phyloP scores from a whole-genome alignment of 2,113 vertebrate genomes.

The Myiopsitta monachus region DNA sequence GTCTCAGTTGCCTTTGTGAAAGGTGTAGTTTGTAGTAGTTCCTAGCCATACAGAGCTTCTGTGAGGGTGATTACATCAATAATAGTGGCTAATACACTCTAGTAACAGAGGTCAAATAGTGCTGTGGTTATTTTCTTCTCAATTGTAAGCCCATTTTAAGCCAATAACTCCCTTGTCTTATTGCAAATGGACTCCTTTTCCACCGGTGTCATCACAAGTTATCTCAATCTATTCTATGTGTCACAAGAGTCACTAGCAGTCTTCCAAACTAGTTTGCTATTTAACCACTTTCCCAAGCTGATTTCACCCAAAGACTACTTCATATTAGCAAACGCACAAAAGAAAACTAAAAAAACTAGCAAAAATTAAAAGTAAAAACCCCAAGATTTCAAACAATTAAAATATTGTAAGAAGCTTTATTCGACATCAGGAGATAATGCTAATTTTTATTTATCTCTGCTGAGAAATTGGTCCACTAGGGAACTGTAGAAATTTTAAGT shows the following conservation, averaged over 20 bases:
- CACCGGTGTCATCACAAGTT: not conserved
- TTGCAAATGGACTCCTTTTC: not conserved
- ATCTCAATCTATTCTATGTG: not conserved
- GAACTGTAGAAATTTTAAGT: not conserved
- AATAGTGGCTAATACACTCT: not conserved
- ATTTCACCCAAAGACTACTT: not conserved
- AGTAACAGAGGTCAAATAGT: not conserved
- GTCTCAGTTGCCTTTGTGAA: not conserved
- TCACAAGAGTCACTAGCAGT: not conserved
- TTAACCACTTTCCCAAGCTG: not conserved
- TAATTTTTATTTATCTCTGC: not conserved
- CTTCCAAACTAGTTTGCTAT: not conserved
- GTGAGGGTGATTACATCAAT: not conserved
- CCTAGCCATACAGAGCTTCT: not conserved
- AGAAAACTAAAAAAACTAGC: not conserved
- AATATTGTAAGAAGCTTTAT: not conserved
- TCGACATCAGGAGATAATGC: not conserved
- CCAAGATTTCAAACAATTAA: not conserved
- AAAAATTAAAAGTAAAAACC: accelerated
- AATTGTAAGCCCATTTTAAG: not conserved
- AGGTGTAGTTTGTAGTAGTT: not conserved
- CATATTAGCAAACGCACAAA: not conserved
- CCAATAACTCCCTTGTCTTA: not conserved
- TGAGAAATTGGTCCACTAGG: not conserved
- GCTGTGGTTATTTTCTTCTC: not conserved